Evolutionary conservation across 2,797 vertebrate species (phyloP).

Genomic region (Clarias pachynema): DNA sequence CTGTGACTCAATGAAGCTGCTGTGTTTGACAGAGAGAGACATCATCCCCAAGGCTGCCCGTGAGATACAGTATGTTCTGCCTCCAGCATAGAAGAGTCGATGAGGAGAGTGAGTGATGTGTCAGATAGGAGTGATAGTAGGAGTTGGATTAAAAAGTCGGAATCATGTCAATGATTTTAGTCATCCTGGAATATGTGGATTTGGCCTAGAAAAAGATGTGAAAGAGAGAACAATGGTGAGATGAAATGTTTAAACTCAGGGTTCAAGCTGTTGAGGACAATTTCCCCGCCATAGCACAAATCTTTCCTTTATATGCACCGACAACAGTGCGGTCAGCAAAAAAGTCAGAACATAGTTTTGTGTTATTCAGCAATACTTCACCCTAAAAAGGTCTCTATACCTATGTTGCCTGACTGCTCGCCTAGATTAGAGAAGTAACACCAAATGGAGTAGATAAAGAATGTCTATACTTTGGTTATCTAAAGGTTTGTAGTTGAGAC

Average conservation of each 20-base stretch:
- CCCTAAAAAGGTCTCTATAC: neutral
- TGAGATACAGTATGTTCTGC: slow-evolving; percentile 53
- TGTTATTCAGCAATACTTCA: neutral
- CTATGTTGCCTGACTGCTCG: neutral
- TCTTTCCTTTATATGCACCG: neutral
- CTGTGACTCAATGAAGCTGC: slow-evolving; percentile 51
- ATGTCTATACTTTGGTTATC: neutral
- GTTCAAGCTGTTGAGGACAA: neutral
- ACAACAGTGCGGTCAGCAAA: no score
- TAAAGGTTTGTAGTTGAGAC: neutral
- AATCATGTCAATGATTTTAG: slow-evolving; percentile 35
- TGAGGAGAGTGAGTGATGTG: slow-evolving; percentile 13
- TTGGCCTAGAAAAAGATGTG: neutral
- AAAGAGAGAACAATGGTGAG: neutral
- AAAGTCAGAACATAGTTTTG: neutral
- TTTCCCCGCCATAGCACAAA: neutral
- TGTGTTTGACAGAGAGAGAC: slow-evolving; percentile 53
- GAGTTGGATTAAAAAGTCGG: slow-evolving; percentile 17
- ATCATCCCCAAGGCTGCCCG: slow-evolving; percentile 47
- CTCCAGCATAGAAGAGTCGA: slow-evolving; percentile 30
- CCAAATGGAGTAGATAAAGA: neutral
- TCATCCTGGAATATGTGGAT: slow-evolving; percentile 29
- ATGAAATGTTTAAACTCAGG: neutral
- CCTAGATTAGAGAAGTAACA: neutral
- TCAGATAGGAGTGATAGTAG: slow-evolving; percentile 20